Evolutionary conservation across 2,113 vertebrate species (phyloP).

Genomic region (Chionis minor): DNA sequence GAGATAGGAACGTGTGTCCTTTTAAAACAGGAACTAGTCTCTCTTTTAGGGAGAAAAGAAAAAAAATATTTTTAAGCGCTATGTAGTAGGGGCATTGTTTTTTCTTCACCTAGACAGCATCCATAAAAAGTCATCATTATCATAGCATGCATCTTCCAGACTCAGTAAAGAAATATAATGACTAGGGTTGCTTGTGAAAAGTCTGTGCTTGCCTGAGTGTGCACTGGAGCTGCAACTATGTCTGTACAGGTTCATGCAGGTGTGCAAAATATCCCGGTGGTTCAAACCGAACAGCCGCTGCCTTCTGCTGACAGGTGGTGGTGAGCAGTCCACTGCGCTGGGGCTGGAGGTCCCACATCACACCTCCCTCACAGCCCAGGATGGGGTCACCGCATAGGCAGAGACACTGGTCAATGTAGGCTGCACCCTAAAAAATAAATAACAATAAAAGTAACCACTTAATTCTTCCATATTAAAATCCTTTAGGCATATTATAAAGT

Average conservation of each 20-base stretch:
- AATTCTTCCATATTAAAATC: background rate
- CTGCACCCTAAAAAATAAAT: background rate
- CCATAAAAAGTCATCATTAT: background rate
- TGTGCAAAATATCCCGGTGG: background rate
- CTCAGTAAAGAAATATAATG: background rate
- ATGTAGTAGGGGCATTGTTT: background rate
- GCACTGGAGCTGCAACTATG: background rate
- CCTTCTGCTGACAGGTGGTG: background rate
- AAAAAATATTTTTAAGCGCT: background rate
- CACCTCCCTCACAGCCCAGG: background rate
- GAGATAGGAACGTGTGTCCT: rapidly evolving
- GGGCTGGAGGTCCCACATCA: background rate
- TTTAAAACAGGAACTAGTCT: background rate
- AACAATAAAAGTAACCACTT: background rate
- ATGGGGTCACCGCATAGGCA: background rate
- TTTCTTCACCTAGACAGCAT: background rate
- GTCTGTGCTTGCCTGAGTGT: background rate
- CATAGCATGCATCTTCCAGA: background rate
- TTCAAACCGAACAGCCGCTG: background rate
- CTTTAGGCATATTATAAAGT: background rate
- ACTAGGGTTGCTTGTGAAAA: background rate
- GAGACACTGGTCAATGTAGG: background rate
- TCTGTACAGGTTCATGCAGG: background rate
- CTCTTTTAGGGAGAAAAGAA: background rate
- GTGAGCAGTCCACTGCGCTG: background rate